Percentiles rank a stretch among this genome's conserved stretches.
Conservation (phyloP, 2,113 vertebrate genomes). For the Marcusenius ussheri region DNA sequence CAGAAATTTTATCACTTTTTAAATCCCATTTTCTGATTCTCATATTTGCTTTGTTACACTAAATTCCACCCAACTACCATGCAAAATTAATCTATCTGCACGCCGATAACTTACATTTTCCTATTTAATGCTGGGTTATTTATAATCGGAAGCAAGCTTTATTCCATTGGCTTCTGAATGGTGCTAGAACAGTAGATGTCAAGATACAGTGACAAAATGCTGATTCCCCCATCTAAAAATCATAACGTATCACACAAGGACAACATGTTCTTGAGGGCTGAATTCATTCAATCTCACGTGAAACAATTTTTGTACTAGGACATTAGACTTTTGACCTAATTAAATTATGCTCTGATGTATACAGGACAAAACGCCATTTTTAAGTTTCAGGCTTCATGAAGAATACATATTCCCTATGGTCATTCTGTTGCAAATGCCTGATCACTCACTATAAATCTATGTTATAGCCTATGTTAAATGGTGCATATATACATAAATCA, state of each 20-base stretch:
- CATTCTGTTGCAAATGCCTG: neutral
- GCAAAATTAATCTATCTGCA: neutral
- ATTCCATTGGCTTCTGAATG: constrained; percentile 13
- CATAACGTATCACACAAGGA: neutral
- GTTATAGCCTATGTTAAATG: neutral
- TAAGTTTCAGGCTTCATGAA: neutral
- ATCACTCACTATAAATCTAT: neutral
- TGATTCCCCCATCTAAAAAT: constrained; percentile 13
- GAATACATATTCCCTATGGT: neutral
- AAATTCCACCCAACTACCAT: neutral
- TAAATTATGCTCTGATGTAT: neutral
- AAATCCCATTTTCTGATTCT: neutral
- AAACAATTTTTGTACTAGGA: neutral
- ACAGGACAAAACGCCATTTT: neutral
- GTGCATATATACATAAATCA: neutral
- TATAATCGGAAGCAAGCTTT: neutral
- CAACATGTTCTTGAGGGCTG: neutral
- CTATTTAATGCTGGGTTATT: neutral
- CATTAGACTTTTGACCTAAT: constrained; percentile 1
- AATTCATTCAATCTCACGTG: neutral
- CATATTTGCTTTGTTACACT: neutral
- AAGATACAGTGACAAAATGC: neutral
- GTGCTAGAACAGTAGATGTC: constrained; percentile 19
- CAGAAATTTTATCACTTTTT: neutral
- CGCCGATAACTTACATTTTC: neutral